Percentiles rank a stretch among this genome's conserved stretches.
These are phyloP conservation scores for Periophthalmodon schlosseri DNA, from an alignment of 2,113 vertebrate genomes.

Conservation along the genomic window DNA sequence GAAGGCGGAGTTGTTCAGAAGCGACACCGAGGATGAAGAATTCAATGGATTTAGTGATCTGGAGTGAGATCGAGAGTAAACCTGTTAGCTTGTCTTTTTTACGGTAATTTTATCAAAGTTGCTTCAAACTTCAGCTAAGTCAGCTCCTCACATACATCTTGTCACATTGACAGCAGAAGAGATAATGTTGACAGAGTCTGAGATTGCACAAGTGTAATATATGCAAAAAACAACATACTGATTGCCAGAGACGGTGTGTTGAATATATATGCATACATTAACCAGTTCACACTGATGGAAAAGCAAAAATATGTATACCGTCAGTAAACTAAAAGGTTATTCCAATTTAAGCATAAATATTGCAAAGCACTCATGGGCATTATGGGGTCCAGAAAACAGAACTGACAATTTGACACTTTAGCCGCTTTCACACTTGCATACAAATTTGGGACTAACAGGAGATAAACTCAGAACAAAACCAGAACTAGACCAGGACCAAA, in stretches of 20 bases:
- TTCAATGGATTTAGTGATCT: no score
- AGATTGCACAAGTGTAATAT: neutral
- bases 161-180: neutral
- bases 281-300: neutral
- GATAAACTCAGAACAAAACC: neutral
- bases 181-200: slow-evolving; percentile 1
- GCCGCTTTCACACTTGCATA: no score
- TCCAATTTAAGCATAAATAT: neutral
- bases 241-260: neutral
- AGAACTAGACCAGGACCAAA: neutral
- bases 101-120: neutral
- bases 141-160: neutral
- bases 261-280: neutral
- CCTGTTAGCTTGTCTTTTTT: no score
- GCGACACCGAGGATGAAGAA: no score
- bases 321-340: neutral
- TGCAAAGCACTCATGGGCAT: neutral
- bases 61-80: no score
- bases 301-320: neutral
- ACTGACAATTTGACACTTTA: no score
- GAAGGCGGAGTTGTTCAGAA: no score
- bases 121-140: neutral
- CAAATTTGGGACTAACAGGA: no score
- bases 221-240: neutral
- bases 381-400: neutral